phyloP scores from a whole-genome alignment of 92 coral and sea anemone genomes.

The Pocillopora meandrina region DNA sequence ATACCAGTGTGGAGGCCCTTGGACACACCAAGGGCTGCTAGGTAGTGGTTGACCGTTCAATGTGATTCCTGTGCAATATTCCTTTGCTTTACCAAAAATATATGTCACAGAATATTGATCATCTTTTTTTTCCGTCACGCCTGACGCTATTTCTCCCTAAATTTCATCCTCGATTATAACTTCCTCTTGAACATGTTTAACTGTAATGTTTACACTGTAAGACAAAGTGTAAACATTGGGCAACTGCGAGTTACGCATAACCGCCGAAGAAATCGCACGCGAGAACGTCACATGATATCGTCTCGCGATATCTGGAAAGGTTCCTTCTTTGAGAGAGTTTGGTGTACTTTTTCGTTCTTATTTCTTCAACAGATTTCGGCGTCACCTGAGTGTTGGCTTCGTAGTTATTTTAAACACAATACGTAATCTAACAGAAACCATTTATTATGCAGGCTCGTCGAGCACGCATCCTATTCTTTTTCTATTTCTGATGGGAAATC shows the following conservation, averaged over 20 bases:
- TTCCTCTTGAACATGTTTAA: slow-evolving; percentile 40
- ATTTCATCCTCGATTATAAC: too few species aligned
- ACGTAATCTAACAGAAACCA: too few species aligned
- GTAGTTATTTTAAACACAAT: too few species aligned
- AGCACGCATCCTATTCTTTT: too few species aligned
- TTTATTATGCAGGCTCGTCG: too few species aligned
- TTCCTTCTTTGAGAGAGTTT: neutral
- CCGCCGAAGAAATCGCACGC: neutral
- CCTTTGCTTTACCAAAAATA: neutral
- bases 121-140: slow-evolving; percentile 21
- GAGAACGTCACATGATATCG: neutral
- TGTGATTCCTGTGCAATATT: slow-evolving; percentile 29
- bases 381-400: too few species aligned
- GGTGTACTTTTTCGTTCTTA: neutral
- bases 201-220: too few species aligned
- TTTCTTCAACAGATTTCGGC: neutral
- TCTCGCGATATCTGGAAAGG: neutral
- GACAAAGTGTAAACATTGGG: neutral
- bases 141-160: neutral
- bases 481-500: too few species aligned
- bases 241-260: neutral
- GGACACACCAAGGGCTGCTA: slow-evolving; percentile 43
- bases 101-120: slow-evolving; percentile 22
- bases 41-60: slow-evolving; percentile 36
- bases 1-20: slow-evolving; percentile 24